phyloP scores from a whole-genome alignment of 2,888 invertebrate species.

The Lysandra bellargus region DNA sequence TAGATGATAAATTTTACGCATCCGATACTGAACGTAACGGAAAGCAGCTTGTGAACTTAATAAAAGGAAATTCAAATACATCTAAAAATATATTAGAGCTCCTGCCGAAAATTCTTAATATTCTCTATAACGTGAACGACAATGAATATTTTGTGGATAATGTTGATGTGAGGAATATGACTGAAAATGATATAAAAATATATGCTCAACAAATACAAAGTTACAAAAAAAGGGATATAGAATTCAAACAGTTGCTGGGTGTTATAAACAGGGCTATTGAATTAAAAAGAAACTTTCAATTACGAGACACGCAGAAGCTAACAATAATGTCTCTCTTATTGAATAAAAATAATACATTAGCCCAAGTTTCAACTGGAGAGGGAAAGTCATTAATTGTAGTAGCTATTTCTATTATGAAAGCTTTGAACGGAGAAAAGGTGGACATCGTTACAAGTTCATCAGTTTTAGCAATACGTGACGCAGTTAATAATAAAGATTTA shows the following conservation, averaged over 20 bases:
- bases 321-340: constrained; percentile 25
- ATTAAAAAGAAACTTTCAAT: constrained; percentile 31
- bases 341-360: constrained; percentile 27
- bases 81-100: constrained; percentile 7
- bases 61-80: constrained; percentile 27
- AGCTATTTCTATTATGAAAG: constrained; percentile 31
- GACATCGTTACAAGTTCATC: constrained; percentile 34
- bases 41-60: constrained; percentile 7
- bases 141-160: constrained; percentile 19
- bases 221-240: neutral
- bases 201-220: constrained; percentile 15
- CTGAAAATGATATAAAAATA: constrained; percentile 29
- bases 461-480: constrained; percentile 32
- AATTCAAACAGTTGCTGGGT: constrained; percentile 17
- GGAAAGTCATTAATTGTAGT: constrained; percentile 32
- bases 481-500: constrained; percentile 26
- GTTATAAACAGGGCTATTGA: constrained; percentile 31
- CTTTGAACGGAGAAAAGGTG: constrained; percentile 28
- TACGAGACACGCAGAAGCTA: constrained; percentile 30
- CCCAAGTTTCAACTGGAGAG: constrained; percentile 32
- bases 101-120: constrained; percentile 1
- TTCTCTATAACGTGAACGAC: neutral
- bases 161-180: neutral
- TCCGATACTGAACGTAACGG: constrained; percentile 13
- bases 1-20: constrained; percentile 26